These are phyloP conservation scores for Gryllus longicercus DNA, from an alignment of 2,888 invertebrate species.

Conservation along the genomic window DNA sequence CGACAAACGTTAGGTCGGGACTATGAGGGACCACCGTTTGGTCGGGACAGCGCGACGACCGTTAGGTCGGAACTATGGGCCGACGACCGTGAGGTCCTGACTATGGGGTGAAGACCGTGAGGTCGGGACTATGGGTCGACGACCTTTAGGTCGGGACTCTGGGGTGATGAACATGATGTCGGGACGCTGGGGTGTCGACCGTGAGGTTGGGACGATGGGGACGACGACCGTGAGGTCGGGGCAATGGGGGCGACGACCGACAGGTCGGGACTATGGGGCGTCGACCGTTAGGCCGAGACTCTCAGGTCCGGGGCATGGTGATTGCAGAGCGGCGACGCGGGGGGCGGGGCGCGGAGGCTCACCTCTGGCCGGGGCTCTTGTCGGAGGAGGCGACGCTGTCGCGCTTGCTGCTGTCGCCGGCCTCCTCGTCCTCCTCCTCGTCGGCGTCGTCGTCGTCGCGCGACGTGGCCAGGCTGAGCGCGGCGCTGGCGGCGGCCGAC, in stretches of 20 bases:
- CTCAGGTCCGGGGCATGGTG: neutral
- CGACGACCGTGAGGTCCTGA: neutral
- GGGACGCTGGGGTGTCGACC: neutral
- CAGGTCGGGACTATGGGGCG: too few species aligned
- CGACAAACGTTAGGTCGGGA: too few species aligned
- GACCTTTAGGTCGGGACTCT: neutral
- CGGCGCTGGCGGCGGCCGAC: conserved; percentile 30
- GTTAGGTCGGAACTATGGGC: too few species aligned
- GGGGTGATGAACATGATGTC: neutral
- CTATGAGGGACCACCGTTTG: too few species aligned
- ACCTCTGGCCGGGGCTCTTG: conserved; percentile 67
- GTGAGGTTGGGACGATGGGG: neutral
- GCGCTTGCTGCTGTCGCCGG: conserved; percentile 42
- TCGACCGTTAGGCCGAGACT: too few species aligned
- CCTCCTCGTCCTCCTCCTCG: conserved; percentile 55
- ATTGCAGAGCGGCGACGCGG: neutral
- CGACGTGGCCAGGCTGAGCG: conserved; percentile 61
- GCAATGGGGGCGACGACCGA: neutral
- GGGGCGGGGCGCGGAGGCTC: conserved; percentile 36
- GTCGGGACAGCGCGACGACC: too few species aligned
- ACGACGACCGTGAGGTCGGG: neutral
- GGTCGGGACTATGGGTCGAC: neutral
- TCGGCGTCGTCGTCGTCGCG: conserved; percentile 72
- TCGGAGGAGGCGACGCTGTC: conserved; percentile 56
- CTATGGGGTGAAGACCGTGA: neutral